These are phyloP conservation scores for Sarcophilus harrisii DNA, from an alignment of 2,797 vertebrate species.

Conservation along the genomic window DNA sequence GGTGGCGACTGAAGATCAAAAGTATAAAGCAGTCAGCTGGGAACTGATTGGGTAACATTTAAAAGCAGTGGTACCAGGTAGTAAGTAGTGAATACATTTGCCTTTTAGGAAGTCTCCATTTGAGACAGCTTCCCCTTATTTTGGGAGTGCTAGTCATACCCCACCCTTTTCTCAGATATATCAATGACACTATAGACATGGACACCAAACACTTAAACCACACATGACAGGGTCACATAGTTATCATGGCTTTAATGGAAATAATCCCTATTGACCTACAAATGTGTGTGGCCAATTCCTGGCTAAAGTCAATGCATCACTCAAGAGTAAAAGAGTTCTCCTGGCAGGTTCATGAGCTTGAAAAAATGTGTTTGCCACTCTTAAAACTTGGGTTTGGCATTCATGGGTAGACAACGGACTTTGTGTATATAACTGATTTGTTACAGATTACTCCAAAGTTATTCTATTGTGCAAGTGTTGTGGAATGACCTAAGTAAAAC, in stretches of 20 bases:
- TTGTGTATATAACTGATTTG: constrained; percentile 61
- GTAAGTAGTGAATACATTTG: neutral
- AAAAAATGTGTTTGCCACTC: constrained; percentile 26
- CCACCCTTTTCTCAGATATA: neutral
- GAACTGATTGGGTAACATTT: neutral
- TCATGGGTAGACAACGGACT: constrained; percentile 12
- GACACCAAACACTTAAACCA: neutral
- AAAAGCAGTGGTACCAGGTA: neutral
- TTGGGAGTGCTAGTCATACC: neutral
- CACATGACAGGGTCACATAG: neutral
- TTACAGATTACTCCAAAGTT: constrained; percentile 61
- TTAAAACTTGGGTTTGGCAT: constrained; percentile 38
- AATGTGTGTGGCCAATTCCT: neutral
- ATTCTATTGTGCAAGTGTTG: constrained; percentile 48
- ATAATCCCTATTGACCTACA: neutral
- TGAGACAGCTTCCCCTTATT: neutral
- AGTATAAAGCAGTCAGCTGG: neutral
- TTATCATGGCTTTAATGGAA: neutral
- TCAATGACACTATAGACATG: neutral
- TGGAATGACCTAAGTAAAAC: constrained; percentile 43
- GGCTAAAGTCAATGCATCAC: neutral
- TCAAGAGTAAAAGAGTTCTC: neutral
- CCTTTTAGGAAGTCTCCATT: neutral
- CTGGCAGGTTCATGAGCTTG: neutral
- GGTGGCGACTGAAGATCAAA: neutral